Conservation (phyloP, 2,888 invertebrate genomes). For the Hypomecis atomaria region DNA sequence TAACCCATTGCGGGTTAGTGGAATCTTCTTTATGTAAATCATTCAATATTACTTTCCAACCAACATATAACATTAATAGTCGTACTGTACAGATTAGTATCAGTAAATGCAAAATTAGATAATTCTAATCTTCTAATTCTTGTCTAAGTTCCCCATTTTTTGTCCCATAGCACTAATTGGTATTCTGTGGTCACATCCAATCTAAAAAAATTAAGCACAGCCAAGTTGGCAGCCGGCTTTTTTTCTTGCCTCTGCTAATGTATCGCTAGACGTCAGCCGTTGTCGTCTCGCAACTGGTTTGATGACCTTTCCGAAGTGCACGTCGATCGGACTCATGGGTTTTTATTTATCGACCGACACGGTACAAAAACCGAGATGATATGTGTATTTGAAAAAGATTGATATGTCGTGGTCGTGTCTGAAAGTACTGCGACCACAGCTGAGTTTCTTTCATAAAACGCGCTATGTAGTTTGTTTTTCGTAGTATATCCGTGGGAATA, state of each 20-base stretch:
- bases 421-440: neutral
- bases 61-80: neutral
- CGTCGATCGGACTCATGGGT: slow-evolving; percentile 56
- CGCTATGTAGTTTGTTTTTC: too few relatives aligned
- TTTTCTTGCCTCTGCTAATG: slow-evolving; percentile 33
- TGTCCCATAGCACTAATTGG: neutral
- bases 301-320: slow-evolving; percentile 75
- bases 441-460: too few relatives aligned
- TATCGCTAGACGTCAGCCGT: slow-evolving; percentile 57
- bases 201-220: slow-evolving; percentile 22
- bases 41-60: neutral
- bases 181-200: neutral
- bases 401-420: slow-evolving; percentile 6
- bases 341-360: slow-evolving; percentile 45
- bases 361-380: slow-evolving; percentile 19
- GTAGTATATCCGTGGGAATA: too few relatives aligned
- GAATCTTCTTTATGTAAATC: neutral
- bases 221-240: slow-evolving; percentile 35
- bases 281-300: slow-evolving; percentile 77
- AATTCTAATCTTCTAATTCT: too few relatives aligned
- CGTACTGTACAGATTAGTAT: neutral
- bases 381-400: slow-evolving; percentile 11
- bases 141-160: too few relatives aligned
- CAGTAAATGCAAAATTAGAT: too few relatives aligned
- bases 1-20: too few relatives aligned